phyloP scores from a whole-genome alignment of 2,113 vertebrate species.

The Myrmecobius fasciatus region DNA sequence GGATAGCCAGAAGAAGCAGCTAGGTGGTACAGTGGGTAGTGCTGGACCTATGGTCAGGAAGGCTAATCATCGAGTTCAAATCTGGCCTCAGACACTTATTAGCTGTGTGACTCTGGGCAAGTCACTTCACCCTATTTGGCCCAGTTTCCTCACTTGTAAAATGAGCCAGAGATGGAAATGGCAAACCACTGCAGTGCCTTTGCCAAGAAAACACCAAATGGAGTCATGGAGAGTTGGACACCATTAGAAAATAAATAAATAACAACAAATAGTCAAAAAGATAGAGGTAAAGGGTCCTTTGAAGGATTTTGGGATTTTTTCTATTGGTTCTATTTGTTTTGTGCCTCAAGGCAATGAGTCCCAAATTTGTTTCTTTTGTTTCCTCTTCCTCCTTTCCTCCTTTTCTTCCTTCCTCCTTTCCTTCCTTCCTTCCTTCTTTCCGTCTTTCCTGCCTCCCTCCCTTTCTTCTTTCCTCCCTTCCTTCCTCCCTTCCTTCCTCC shows the following conservation, averaged over 20 bases:
- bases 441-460: neutral
- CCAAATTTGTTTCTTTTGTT: neutral
- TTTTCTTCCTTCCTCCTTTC: too few species aligned
- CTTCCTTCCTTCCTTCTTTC: too few species aligned
- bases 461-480: neutral
- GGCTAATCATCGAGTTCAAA: neutral
- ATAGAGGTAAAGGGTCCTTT: neutral
- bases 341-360: neutral
- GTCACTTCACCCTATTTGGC: neutral
- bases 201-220: neutral
- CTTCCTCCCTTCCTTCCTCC: too few species aligned
- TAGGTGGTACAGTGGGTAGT: neutral
- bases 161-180: neutral
- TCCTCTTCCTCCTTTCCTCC: too few species aligned
- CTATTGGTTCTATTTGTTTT: neutral
- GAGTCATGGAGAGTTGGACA: neutral
- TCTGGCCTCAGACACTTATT: neutral
- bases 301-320: neutral
- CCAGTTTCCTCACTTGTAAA: neutral
- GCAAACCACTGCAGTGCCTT: neutral
- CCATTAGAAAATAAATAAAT: neutral
- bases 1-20: neutral
- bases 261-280: neutral
- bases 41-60: neutral
- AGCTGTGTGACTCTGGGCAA: neutral